phyloP scores from a whole-genome alignment of 2,888 invertebrate genomes.

The Apantesis nais region DNA sequence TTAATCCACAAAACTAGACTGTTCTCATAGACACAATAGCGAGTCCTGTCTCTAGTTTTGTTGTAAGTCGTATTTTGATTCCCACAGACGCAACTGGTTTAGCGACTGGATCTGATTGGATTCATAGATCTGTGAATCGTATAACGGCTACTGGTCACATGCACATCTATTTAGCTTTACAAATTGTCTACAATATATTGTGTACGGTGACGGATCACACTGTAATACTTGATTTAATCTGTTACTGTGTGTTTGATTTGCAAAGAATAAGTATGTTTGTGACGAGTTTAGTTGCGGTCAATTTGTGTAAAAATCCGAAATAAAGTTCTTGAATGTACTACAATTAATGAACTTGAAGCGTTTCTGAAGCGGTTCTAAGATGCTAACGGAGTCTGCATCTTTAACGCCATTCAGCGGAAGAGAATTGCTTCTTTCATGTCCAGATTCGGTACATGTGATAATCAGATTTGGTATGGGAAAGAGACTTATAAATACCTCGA shows the following conservation, averaged over 20 bases:
- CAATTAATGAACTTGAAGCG: too few species aligned
- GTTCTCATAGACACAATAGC: conserved; percentile 67
- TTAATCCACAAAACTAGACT: conserved; percentile 60
- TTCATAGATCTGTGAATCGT: conserved; percentile 37
- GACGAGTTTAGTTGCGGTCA: too few species aligned
- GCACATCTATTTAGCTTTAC: conserved; percentile 18
- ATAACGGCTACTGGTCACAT: conserved; percentile 37
- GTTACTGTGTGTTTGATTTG: not conserved
- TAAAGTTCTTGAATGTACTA: too few species aligned
- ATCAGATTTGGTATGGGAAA: too few species aligned
- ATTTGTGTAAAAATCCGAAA: too few species aligned
- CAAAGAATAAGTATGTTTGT: too few species aligned
- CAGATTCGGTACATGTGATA: too few species aligned
- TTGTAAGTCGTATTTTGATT: conserved; percentile 53
- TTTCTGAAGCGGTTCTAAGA: too few species aligned
- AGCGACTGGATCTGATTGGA: conserved; percentile 37
- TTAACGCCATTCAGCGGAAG: too few species aligned
- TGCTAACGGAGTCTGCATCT: too few species aligned
- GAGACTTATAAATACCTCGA: too few species aligned
- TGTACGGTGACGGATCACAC: conserved; percentile 22
- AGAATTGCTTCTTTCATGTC: too few species aligned
- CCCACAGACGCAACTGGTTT: conserved; percentile 61
- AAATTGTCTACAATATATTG: conserved; percentile 27
- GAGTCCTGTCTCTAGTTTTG: conserved; percentile 65
- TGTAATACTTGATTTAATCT: not conserved